These are phyloP conservation scores for Aphidoletes aphidimyza DNA, from an alignment of 2,888 invertebrate genomes.

Conservation along the genomic window DNA sequence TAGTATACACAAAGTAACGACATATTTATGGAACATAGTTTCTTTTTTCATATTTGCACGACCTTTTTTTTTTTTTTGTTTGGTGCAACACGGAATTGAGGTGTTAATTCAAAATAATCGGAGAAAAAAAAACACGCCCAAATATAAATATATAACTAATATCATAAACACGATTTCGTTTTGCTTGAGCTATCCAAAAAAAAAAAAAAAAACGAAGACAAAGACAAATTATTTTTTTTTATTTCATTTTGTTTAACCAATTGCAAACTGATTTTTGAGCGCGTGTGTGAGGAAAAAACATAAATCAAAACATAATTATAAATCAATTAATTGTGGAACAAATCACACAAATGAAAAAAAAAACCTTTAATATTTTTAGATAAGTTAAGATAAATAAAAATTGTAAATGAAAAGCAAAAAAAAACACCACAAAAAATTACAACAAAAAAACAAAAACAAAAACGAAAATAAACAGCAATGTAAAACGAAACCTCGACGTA, in stretches of 20 bases:
- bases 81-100: constrained; percentile 33
- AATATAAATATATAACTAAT: constrained; percentile 1
- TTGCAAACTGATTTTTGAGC: no score
- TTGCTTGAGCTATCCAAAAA: background rate
- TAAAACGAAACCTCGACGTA: background rate
- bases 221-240: background rate
- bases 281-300: no score
- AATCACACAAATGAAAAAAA: background rate
- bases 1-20: background rate
- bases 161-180: constrained; percentile 33
- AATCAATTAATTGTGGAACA: constrained; percentile 29
- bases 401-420: background rate
- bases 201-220: background rate
- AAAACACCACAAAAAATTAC: no score
- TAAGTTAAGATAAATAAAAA: background rate
- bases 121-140: no score
- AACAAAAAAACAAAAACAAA: background rate
- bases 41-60: constrained; percentile 40
- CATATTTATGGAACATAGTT: constrained; percentile 43
- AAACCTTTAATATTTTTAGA: background rate
- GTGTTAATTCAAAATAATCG: constrained; percentile 26
- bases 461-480: background rate
- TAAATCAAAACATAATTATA: background rate
- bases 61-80: constrained; percentile 6
- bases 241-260: background rate